Base-by-base conservation (phyloP, 2,113 vertebrate genomes). In the Mugil cephalus region DNA sequence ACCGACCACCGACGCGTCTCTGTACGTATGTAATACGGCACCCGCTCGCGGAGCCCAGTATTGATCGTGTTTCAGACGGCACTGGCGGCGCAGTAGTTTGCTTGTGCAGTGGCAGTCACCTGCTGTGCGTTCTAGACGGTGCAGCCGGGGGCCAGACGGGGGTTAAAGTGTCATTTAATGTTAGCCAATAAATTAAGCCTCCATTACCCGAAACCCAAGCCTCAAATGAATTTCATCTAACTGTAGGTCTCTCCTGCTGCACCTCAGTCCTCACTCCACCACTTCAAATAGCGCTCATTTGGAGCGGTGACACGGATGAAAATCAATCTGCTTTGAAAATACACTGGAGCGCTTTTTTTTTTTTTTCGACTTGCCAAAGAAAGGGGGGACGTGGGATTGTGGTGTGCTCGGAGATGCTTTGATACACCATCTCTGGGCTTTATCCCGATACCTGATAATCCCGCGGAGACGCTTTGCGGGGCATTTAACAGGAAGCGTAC, bases 131-230 rank as follows among this genome's bases (percentile, higher is more conserved):
- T 76, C 83, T 73, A 88, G 86, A 90, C 89, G 63, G 36, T 73
- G 77, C 79, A 43, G 71, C 63, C 60, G 1, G 48, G 24, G 77
- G 84, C 86, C 78, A 86, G 85, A 63, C 80, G 4, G 38, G 72
- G 87, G 72, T 73, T 89, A 65, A 90, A 85, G 65, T 87, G 82
- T 89, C 74, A 80, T 90, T 93, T 93, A 80, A 93, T 89, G 83
- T 87, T 68, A 60, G 50, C 74, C 82, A 83, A 90, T 92, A 93
- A 93, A 93, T 92, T 91, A 86, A 73, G 18, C 71, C 72, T 86
- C 86, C 86, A 91, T 92, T 93, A 92, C 65, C 56, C 5, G 91
- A 92, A 93, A 94, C 84, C 80, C 43, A 63, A 94, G 77, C 84
- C 84, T 51, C 4, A 88, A 90, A 90, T 84, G 77, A 87, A 85